Conservation (phyloP, 2,797 vertebrate species). For the Melanotaenia boesemani region DNA sequence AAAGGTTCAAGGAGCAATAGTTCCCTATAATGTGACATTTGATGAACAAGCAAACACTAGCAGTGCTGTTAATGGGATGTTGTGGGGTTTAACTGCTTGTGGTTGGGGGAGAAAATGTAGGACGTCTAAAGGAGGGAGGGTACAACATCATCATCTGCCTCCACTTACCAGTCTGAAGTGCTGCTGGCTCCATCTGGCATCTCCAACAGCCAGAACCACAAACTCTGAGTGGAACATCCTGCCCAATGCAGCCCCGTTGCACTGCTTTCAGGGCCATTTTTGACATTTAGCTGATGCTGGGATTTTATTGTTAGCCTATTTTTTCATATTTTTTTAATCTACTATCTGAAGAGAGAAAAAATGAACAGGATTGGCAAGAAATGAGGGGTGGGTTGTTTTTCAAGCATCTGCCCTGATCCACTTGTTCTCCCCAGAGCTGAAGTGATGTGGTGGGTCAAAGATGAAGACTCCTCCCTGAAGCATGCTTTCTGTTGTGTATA, state of each 20-base stretch:
- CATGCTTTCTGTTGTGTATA: conserved; percentile 26
- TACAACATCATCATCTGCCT: conserved; percentile 73
- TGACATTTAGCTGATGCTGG: conserved; percentile 72
- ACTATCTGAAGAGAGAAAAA: conserved; percentile 39
- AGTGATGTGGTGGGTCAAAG: conserved; percentile 48
- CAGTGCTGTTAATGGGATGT: conserved; percentile 55
- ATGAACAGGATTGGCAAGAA: conserved; percentile 36
- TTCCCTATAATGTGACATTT: conserved; percentile 11
- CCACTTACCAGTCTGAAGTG: conserved; percentile 73
- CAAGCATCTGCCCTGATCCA: conserved; percentile 59
- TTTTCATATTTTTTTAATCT: conserved; percentile 29
- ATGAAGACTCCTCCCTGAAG: conserved; percentile 37
- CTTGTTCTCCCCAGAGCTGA: conserved; percentile 58
- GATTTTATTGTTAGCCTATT: conserved; percentile 52
- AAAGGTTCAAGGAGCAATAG: conserved; percentile 3
- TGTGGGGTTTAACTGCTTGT: conserved; percentile 59
- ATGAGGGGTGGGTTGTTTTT: conserved; percentile 61
- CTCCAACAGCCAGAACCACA: conserved; percentile 73
- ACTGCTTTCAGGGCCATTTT: conserved; percentile 52
- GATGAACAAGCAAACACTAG: conserved; percentile 37
- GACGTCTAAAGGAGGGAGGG: conserved; percentile 64
- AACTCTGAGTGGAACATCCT: conserved; percentile 65
- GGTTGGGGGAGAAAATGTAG: conserved; percentile 70
- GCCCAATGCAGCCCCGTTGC: conserved; percentile 49
- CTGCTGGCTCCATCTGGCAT: conserved; percentile 61